Evolutionary conservation across 2,797 vertebrate genomes (phyloP), one percentile per base, ranked within the genome.

Genomic region (Galagoides demidoff): DNA sequence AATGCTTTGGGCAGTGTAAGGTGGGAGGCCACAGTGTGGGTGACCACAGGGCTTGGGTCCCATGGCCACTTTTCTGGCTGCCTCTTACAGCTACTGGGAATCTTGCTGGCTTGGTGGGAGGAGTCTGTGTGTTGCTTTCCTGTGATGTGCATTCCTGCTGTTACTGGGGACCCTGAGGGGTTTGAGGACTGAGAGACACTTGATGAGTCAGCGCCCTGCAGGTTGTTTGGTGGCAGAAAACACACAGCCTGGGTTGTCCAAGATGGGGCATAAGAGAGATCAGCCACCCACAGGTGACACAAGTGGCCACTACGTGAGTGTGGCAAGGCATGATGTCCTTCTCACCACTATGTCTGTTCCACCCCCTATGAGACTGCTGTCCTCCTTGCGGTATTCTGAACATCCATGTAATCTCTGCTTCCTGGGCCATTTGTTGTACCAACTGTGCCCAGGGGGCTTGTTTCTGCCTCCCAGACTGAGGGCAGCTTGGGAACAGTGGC

Each of bases 1-100:
- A 52, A n/a, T 1, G 1, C 25, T 16, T 37, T 0, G 1, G 27
- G 25, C 4, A 2, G 49, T 0, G 6, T 5, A 45, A 9, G 39
- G 57, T 7, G 23, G 49, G 77, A 61, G 59, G 16, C 20, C 37
- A 23, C 2, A 0, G 85, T 1, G 19, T 13, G 3, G 29, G 29
- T 43, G 92, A 39, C 59, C 16, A 0, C 2, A 31, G 39, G n/a
- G 25, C 43, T 22, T 27, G 59, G 11, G 4, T 31, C 23, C 59
- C 20, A 23, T 0, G 2, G 16, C 55, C 13, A 3, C 43, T 45
- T 27, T 57, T 31, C 7, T 1, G 1, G 3, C 31, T 59, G 45
- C 70, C 25, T 22, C 7, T 14, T 10, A 22, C 9, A 1, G 71
- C 29, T 25, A 25, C 81, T 8, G 10, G 66, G 25, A 14, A 7